A percentile compares a stretch with the other conserved stretches of the same genome.
These are phyloP conservation scores for Trigoniulus corallinus DNA, from an alignment of 1,140 invertebrate genomes.

Conservation along the genomic window DNA sequence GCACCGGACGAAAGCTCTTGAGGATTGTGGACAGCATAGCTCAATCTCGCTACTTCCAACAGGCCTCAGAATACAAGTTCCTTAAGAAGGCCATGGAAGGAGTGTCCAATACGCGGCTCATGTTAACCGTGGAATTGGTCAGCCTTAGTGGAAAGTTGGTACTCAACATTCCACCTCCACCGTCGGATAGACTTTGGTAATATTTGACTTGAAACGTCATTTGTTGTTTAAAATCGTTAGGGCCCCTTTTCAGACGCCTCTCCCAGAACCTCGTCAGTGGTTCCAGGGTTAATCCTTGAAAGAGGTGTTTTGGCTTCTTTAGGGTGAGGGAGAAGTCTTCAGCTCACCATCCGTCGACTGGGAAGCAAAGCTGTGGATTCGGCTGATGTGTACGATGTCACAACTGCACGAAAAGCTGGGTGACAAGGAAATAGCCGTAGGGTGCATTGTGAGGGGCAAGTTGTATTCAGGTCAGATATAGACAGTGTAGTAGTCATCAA, in stretches of 20 bases:
- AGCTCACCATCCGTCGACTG: too few species aligned
- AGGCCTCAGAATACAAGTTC: constrained; percentile 37
- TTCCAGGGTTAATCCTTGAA: too few species aligned
- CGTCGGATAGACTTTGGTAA: constrained; percentile 78
- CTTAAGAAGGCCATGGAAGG: constrained; percentile 31
- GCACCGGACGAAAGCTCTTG: constrained; percentile 40
- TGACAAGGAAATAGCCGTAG: too few species aligned
- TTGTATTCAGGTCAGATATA: too few species aligned
- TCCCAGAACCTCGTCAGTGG: too few species aligned
- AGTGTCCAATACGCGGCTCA: constrained; percentile 80
- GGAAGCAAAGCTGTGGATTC: too few species aligned
- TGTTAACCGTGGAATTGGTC: constrained; percentile 71
- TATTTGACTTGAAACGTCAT: constrained; percentile 7
- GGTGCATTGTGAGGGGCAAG: too few species aligned
- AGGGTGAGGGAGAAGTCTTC: too few species aligned
- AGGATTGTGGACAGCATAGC: constrained; percentile 78
- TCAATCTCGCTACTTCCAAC: constrained; percentile 77
- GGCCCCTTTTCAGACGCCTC: neutral
- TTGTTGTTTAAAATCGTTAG: neutral
- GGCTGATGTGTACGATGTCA: too few species aligned
- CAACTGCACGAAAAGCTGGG: too few species aligned
- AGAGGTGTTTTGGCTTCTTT: too few species aligned
- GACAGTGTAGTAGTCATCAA: too few species aligned
- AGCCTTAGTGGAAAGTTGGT: constrained; percentile 63
- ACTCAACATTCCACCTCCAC: constrained; percentile 86